Base-by-base conservation (phyloP, 2,797 vertebrate genomes). In the Ataeniobius toweri region DNA sequence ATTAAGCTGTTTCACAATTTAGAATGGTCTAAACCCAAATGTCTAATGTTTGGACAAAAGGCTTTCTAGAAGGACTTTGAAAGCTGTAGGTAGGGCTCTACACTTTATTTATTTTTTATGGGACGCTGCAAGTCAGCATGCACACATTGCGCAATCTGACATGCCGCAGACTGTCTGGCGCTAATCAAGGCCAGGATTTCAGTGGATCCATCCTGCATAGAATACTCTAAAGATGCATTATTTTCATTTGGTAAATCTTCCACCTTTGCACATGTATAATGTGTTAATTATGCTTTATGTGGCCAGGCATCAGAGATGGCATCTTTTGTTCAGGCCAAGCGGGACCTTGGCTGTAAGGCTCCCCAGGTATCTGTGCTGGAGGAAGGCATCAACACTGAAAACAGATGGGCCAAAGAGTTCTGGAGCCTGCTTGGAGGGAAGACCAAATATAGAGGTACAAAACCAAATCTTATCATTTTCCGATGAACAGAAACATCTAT, bases 301-400 rank as follows among this genome's bases (percentile, higher is more conserved):
- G 61, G 41, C 28, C 86, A 96, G 96, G 94, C 94, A 0, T 95
- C 95, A 0, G 96, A 96, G 89, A 95, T 96, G 96, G 96, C 93
- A 0, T 78, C 94, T 0, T 96, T 93, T n/a, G 91, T 96, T 61
- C 96, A 96, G 89, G 85, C 95, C 22, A 96, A 96, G 89, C 84
- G 95, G 84, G 96, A 96, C 86, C 92, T 96, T 0, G 96, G 96
- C 31, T 96, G 96, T 73, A 96, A 95, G 77, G 96, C 96, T 9
- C 80, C 93, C 0, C 94, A 96, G 82, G 94, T 96, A 81, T 96
- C 94, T 0, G 53, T 94, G 76, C 92, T 96, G 81, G 96, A 96
- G 75, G 96, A 96, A 83, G 95, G 95, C 50, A 94, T 96, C 87
- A 96, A 96, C 91, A 90, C 94, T 0, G 94, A 95, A 24, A 95